A percentile compares a stretch with the other conserved stretches of the same genome.
phyloP scores from a whole-genome alignment of 2,113 vertebrate species.

The Xiphophorus couchianus region DNA sequence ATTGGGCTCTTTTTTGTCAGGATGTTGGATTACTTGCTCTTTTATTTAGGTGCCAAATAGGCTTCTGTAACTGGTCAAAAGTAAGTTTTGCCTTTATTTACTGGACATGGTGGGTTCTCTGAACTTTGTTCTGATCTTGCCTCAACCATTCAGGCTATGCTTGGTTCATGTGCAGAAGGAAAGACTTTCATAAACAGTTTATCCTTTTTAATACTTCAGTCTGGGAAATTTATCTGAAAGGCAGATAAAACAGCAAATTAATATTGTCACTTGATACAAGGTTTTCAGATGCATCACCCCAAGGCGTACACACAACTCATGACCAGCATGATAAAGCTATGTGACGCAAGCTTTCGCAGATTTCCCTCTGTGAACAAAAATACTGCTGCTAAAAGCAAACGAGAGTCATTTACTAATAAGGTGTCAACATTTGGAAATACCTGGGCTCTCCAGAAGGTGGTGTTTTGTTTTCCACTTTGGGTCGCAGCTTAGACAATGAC shows the following conservation, averaged over 20 bases:
- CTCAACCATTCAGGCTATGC: not conserved
- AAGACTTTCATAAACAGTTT: not conserved
- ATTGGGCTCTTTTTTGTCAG: not conserved
- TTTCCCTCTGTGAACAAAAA: slow-evolving; percentile 15
- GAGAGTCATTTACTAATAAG: slow-evolving; percentile 17
- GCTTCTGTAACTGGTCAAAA: not conserved
- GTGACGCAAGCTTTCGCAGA: slow-evolving; percentile 38
- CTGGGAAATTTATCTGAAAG: not conserved
- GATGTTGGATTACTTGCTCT: not conserved
- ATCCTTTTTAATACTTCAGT: not conserved
- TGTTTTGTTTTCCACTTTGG: slow-evolving; percentile 37
- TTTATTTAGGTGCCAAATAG: not conserved
- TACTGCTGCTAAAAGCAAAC: slow-evolving; percentile 22
- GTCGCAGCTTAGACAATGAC: slow-evolving; percentile 69
- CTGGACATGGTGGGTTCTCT: not conserved
- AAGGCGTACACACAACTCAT: slow-evolving; percentile 39
- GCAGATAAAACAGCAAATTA: not conserved
- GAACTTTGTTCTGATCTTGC: not conserved
- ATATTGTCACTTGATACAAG: not conserved
- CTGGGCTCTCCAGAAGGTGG: slow-evolving; percentile 24
- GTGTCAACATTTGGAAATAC: slow-evolving; percentile 8
- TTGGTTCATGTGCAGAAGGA: not conserved
- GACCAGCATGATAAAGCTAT: slow-evolving; percentile 58
- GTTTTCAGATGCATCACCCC: not conserved
- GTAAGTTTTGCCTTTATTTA: not conserved